These are phyloP conservation scores for Seira sanloemensis DNA, from an alignment of 2,888 invertebrate species.

Conservation along the genomic window DNA sequence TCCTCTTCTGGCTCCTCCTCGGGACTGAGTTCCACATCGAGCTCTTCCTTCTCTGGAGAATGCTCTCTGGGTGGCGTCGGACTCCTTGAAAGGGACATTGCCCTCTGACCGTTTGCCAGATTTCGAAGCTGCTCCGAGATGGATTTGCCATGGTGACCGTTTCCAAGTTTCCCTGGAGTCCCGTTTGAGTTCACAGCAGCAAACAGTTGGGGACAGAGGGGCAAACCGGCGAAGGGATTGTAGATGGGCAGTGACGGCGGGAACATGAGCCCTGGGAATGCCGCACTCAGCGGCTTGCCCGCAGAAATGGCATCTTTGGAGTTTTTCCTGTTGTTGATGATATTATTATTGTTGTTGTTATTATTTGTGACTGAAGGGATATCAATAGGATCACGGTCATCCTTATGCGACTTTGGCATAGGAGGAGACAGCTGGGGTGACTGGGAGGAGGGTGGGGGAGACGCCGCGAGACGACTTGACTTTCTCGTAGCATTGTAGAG, in stretches of 20 bases:
- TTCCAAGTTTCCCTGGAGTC: conserved; percentile 26
- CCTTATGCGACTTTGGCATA: conserved; percentile 54
- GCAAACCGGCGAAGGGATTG: conserved; percentile 71
- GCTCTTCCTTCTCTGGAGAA: conserved; percentile 50
- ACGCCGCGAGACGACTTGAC: conserved; percentile 21
- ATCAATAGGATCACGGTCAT: conserved; percentile 8
- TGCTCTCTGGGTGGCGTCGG: conserved; percentile 58
- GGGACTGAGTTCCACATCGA: conserved; percentile 54
- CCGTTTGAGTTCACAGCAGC: conserved; percentile 60
- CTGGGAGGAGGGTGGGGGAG: conserved; percentile 59
- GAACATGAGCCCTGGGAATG: conserved; percentile 71
- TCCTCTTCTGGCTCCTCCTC: conserved; percentile 52
- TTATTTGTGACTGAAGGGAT: conserved; percentile 21
- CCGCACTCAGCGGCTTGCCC: conserved; percentile 49
- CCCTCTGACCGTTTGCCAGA: conserved; percentile 59
- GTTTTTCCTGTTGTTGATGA: conserved; percentile 22
- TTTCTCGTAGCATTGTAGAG: conserved; percentile 45
- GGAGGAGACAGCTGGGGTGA: conserved; percentile 67
- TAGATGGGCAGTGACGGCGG: conserved; percentile 71
- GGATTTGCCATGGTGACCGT: conserved; percentile 80
- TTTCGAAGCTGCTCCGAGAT: conserved; percentile 79
- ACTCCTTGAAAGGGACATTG: conserved; percentile 50
- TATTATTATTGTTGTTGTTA: conserved; percentile 30
- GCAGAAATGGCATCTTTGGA: conserved; percentile 35
- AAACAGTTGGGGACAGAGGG: conserved; percentile 71